Conservation (phyloP, 2,113 vertebrate species). For the Sinocyclocheilus rhinocerous region DNA sequence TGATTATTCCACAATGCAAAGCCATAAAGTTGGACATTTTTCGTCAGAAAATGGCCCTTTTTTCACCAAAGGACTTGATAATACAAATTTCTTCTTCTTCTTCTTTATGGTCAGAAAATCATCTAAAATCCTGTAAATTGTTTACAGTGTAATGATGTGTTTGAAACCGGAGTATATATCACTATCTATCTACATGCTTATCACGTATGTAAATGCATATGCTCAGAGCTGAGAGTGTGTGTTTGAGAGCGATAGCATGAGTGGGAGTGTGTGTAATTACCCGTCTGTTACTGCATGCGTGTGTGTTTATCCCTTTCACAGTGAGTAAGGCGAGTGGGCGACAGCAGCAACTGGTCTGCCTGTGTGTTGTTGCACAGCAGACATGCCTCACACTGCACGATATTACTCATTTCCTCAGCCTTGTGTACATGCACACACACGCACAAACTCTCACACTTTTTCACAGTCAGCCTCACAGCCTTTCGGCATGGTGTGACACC, state of each 20-base stretch:
- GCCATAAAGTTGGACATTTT: neutral
- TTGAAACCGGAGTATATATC: constrained; percentile 4
- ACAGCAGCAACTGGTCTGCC: constrained; percentile 80
- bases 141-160: neutral
- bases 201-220: constrained; percentile 43
- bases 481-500: constrained; percentile 54
- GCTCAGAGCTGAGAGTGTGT: constrained; percentile 24
- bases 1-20: neutral
- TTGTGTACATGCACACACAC: constrained; percentile 68
- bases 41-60: neutral
- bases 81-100: too few relatives aligned
- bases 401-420: constrained; percentile 83
- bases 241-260: constrained; percentile 32
- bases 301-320: constrained; percentile 68
- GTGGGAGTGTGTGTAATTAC: constrained; percentile 57
- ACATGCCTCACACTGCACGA: constrained; percentile 80
- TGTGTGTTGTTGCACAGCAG: constrained; percentile 80
- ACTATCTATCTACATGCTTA: constrained; percentile 35
- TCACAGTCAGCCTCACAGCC: constrained; percentile 55
- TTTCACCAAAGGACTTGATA: too few relatives aligned
- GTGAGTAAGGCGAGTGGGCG: constrained; percentile 82
- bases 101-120: neutral
- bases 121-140: neutral
- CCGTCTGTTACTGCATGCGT: constrained; percentile 62
- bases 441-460: constrained; percentile 41